Percentiles rank a stretch among this genome's conserved stretches.
phyloP scores from a whole-genome alignment of 2,888 invertebrate genomes.

The Aleiodes alternator region DNA sequence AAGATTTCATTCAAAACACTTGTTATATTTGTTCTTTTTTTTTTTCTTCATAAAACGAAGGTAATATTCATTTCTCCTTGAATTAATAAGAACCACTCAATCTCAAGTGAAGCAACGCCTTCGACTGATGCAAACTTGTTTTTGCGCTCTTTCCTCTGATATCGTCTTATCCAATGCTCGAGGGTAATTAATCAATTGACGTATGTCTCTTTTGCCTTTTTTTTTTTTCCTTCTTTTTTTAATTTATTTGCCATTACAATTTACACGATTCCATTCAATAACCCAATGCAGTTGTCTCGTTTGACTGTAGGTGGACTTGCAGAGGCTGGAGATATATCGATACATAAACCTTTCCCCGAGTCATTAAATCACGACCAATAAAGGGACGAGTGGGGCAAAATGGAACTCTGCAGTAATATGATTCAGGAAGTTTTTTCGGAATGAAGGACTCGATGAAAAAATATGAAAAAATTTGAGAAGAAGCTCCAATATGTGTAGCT shows the following conservation, averaged over 20 bases:
- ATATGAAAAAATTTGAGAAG: no score
- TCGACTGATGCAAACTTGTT: conserved; percentile 36
- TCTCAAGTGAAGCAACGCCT: conserved; percentile 35
- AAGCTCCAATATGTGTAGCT: no score
- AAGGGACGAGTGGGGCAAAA: no score
- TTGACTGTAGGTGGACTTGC: conserved; percentile 19
- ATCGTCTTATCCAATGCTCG: conserved; percentile 30
- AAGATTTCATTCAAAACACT: conserved; percentile 31
- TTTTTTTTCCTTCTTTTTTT: conserved; percentile 23
- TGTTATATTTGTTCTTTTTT: conserved; percentile 5
- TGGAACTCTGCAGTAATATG: no score
- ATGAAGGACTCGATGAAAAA: no score
- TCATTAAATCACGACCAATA: conserved; percentile 6
- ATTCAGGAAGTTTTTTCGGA: no score
- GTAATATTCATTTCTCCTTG: conserved; percentile 20
- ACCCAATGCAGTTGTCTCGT: conserved; percentile 13
- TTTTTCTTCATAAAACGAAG: background rate
- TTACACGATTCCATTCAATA: no score
- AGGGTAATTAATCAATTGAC: conserved; percentile 39
- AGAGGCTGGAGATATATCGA: conserved; percentile 29
- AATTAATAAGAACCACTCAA: conserved; percentile 21
- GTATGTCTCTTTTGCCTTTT: conserved; percentile 10
- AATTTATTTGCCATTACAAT: background rate
- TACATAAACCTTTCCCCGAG: background rate
- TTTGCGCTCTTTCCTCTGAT: conserved; percentile 44